phyloP scores from a whole-genome alignment of 1,140 invertebrate genomes.

The Philotrypesis tridentata region DNA sequence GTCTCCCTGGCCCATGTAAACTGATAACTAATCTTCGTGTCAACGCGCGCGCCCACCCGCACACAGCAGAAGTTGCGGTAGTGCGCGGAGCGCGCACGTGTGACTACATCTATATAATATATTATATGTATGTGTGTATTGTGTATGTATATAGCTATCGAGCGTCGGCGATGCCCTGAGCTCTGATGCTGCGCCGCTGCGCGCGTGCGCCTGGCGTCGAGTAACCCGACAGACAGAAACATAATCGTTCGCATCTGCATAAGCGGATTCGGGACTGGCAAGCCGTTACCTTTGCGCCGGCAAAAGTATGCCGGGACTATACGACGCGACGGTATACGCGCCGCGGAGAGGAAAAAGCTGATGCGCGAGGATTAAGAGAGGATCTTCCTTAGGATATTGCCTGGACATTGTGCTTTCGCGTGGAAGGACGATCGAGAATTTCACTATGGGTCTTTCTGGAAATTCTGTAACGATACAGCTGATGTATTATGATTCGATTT shows the following conservation, averaged over 20 bases:
- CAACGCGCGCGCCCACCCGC: constrained; percentile 34
- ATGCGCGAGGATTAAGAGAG: not conserved
- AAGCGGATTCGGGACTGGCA: constrained; percentile 49
- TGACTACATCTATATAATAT: too few relatives aligned
- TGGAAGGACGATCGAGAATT: too few relatives aligned
- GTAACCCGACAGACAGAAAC: constrained; percentile 50
- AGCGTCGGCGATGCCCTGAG: too few relatives aligned
- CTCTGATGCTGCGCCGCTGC: not conserved
- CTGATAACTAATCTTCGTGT: constrained; percentile 58
- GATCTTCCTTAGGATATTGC: too few relatives aligned
- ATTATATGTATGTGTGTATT: too few relatives aligned
- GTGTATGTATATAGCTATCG: too few relatives aligned
- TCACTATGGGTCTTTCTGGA: too few relatives aligned
- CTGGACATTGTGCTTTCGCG: too few relatives aligned
- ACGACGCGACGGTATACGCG: not conserved
- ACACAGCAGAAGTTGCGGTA: not conserved
- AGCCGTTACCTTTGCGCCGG: not conserved
- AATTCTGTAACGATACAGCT: too few relatives aligned
- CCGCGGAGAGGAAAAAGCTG: not conserved
- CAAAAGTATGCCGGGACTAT: not conserved
- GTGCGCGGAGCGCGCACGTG: not conserved
- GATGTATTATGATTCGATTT: too few relatives aligned
- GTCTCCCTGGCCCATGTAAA: constrained; percentile 48
- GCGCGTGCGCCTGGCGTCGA: constrained; percentile 23
- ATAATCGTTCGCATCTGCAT: constrained; percentile 55